Base-by-base conservation (phyloP, 2,113 vertebrate genomes). In the Atherinomorus stipes region DNA sequence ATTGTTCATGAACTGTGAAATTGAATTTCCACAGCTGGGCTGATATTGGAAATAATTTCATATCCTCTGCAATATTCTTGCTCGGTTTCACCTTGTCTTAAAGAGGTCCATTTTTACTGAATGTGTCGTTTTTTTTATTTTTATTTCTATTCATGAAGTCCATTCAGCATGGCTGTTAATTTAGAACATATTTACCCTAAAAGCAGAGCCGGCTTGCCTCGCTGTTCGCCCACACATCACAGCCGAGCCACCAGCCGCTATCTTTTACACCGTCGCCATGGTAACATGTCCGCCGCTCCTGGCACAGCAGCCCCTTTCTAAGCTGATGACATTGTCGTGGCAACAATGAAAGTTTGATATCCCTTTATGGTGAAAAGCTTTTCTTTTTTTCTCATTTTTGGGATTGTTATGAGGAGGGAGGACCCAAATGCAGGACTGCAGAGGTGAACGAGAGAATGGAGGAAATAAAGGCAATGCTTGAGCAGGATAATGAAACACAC, bases 1-100 rank as follows among this genome's bases (percentile, higher is more conserved):
- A 89, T 89, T 89, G 89, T 88, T 92, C 90, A 90, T 50, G 83
- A 88, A 86, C 88, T 92, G 90, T 92, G 89, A 92, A 92, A 92
- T 91, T 92, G 88, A 89, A 89, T 92, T 88, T 91, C 88, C 85
- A 90, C 90, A 90, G 52, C 78, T 59, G 81, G 85, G 59, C 85
- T 89, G 81, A 82, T 89, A 89, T 90, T 89, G 85, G 74, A 85
- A 90, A 92, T 85, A 53, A 90, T 90, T 90, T 90, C 88, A 89
- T 88, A 88, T 90, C 88, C 81, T 61, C 56, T 73, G 83, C 79
- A 80, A 75, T 85, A 82, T 82, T 86, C 70, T 51, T 80, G 84
- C 82, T 85, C 47, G 74, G 74, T 67, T 84, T 87, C 83, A 80
- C 83, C 80, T 71, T 45, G 76, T 84, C 78, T 85, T 90, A 88